Evolutionary conservation across 1,140 invertebrate species (phyloP), one percentile per base, ranked within the genome.

Genomic region (Saxidomus purpurata): DNA sequence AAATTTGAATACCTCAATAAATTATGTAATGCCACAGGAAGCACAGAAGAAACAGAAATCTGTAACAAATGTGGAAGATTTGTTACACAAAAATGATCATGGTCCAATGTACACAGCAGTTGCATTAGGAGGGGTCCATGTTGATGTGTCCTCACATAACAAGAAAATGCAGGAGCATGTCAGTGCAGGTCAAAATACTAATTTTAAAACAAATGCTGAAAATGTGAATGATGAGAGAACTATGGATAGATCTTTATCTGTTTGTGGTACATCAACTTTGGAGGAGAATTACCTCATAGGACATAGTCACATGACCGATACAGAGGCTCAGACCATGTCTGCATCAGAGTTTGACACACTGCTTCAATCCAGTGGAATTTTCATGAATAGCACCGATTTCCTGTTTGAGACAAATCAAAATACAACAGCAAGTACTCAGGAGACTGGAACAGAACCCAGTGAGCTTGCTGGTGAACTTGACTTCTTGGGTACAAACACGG

Each of bases 361-460:
- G 9, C 87, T 89, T 19, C 63, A 89, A 34, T 89, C 87, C 17
- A 87, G 76, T 69, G 85, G 85, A 49, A 87, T 87, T 47, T 63
- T 79, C 40, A 22, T 80, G 8, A 38, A 80, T 28, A 76, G 76
- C 31, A 3, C 36, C n/a, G 81, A 81, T 61, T 76, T 76, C 19
- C 47, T 84, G 15, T 61, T 81, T 61, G 36, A 61, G 31, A 19
- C 63, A 8, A 49, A 49, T 49, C 4, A 25, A 13, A 49, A 15
- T 52, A 25, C 19, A 52, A 6, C 4, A 49, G 2, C 25, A 49
- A 28, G 34, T 19, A 28, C 43, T 19, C 8, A 49, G n/a, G 22
- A 1, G 0, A 52, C 47, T 1, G 43, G 43, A 25, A 49, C n/a
- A 25, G 74, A 77, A 19, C 28, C 43, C 9, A 28, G 11, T 52